Base-by-base conservation (phyloP, 2,888 invertebrate genomes). In the Cryptus armator region DNA sequence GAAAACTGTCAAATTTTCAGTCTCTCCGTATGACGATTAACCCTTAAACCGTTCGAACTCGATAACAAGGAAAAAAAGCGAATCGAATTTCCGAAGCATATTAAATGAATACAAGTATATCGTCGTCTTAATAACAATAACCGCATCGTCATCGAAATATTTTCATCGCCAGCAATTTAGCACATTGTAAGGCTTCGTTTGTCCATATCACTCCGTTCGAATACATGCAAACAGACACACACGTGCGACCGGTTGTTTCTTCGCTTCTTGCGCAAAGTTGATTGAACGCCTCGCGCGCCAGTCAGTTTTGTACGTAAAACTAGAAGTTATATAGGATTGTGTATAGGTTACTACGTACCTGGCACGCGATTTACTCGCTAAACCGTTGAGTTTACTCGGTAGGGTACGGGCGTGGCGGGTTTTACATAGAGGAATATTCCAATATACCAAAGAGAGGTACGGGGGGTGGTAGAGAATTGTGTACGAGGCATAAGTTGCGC, bases 361-460 rank as follows among this genome's bases (percentile, higher is more conserved):
- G 87, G 87, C 86, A 87, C 86, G 86, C 86, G 86, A 87, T 86
- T 67, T 79, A 80, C 76, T 71, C 74, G 79, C 81, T 68, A 79
- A 84, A 83, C 86, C 37, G 84, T 80, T 53, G 64, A 51, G 53
- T 74, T 75, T 76, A 48, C 64, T 74, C 74, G 37, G 32, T 64
- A 48, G 44, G 14, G 29, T 46, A 44, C 75, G 68, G 67, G 77
- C 66, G 74, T 74, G 74, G 70, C 72, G 66, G 29, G 71, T 72
- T 53, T 29, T 37, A 14, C 66, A 75, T 66, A 67, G 37, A 68
- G 6, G 64, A 56, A 66, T 62, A 64, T 79, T 70, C 44, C 78
- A 62, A 78, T 82, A 56, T 29, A 51, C 37, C 19, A 80, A 74
- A 71, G 67, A 32, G 51, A 24, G 64, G 14, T 24, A 76, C 77